Evolutionary conservation across 2,888 invertebrate species (phyloP), one percentile per base, ranked within the genome.

Genomic region (Hymenopus coronatus): DNA sequence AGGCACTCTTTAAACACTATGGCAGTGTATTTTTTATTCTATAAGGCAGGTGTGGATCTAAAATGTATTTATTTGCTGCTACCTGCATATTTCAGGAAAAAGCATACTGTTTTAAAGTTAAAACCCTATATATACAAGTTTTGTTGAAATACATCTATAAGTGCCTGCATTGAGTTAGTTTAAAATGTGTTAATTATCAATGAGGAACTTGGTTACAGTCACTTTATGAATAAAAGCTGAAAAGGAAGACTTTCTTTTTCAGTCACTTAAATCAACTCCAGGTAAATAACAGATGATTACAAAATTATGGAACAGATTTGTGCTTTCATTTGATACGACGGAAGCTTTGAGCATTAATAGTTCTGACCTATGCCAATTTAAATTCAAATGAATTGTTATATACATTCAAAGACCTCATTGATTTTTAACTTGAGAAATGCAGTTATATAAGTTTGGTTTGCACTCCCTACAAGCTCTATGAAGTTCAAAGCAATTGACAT

Each of bases 1-100:
- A 90, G 90, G 90, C 90, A 90, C 90, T 90, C 89, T 83, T 82
- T 81, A 84, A 84, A 88, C 90, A 87, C 88, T 90, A 30, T 87
- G 88, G 88, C 90, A 90, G 90, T 90, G 89, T 89, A 25, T 85
- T 85, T 85, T 81, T 28, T 84, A n/a, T n/a, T 86, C 86, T 86
- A 85, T 85, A 86, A 86, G 86, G 86, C 86, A 86, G 86, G 86
- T 86, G 86, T 86, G 8, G 54, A 70, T 70, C 54, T 70, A 70
- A 70, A 70, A 70, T 70, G 1, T 6, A 70, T 25, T 20, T 70
- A 70, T 70, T 70, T 70, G 54, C 54, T 70, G 54, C 54, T 70
- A 70, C 54, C 54, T 70, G 54, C 54, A 70, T 4, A 20, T 70
- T 70, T 70, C 54, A 70, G 54, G 54, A 70, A 70, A 70, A 70